These are phyloP conservation scores for Actinostola sp. DNA, from an alignment of 92 coral and sea anemone genomes.

Conservation along the genomic window DNA sequence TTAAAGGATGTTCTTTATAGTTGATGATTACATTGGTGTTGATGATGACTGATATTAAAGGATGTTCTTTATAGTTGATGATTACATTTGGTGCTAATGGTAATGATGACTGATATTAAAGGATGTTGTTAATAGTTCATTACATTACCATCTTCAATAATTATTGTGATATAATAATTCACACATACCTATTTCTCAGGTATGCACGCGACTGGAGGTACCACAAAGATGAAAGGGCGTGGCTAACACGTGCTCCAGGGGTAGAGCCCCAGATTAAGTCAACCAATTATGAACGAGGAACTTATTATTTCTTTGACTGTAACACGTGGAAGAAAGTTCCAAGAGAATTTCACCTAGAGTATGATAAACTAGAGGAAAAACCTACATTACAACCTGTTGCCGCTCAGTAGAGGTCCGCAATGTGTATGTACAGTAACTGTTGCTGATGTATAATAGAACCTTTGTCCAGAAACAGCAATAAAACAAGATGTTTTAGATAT, in stretches of 20 bases:
- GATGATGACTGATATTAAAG: too few species aligned
- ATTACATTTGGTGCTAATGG: too few species aligned
- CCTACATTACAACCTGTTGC: slow-evolving; percentile 88
- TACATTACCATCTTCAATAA: too few species aligned
- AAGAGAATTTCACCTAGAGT: slow-evolving; percentile 92
- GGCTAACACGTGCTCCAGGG: slow-evolving; percentile 98
- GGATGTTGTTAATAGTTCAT: too few species aligned
- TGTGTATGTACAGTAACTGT: slow-evolving; percentile 16
- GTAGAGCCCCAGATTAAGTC: slow-evolving; percentile 95
- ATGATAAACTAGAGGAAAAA: slow-evolving; percentile 96
- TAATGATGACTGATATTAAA: too few species aligned
- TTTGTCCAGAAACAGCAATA: neutral
- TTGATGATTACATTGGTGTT: too few species aligned
- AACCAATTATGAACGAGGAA: slow-evolving; percentile 86
- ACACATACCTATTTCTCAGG: too few species aligned
- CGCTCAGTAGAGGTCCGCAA: slow-evolving; percentile 52
- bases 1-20: too few species aligned
- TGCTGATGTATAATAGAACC: neutral
- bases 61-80: too few species aligned
- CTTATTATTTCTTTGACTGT: slow-evolving; percentile 98
- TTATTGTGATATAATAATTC: neutral
- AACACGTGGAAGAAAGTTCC: slow-evolving; percentile 93
- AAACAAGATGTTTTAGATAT: neutral
- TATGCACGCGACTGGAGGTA: slow-evolving; percentile 99
- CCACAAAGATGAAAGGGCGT: slow-evolving; percentile 95